Base-by-base conservation (phyloP, 2,888 invertebrate species). In the Chironomus tentans region DNA sequence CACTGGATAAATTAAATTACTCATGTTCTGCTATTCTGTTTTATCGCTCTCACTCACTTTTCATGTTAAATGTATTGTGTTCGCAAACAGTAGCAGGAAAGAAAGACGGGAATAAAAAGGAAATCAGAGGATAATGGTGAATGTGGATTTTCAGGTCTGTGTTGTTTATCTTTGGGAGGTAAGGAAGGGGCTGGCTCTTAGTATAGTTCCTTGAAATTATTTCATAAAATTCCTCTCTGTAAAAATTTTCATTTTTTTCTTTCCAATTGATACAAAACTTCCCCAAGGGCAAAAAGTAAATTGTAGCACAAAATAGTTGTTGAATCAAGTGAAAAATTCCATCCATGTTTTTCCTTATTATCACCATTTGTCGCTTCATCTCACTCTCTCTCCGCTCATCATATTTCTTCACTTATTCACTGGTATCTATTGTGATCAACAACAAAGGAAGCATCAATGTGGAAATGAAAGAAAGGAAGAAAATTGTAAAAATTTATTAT, bases 1-100 rank as follows among this genome's bases (percentile, higher is more conserved):
- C 74, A 74, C 48, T 74, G 68, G 21, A 68, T 24, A 74, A 48
- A 74, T 74, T 74, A 74, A 74, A 74, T 74, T 74, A 74, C 74
- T 68, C 72, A 73, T 73, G 72, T 62, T 74, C 65, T 65, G 5
- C 15, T 18, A 7, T 65, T 22, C 65, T 21, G 22, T 12, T 62
- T 10, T 18, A 21, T 62, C 6, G 10, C 62, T 15, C 24, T 13
- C n/a, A 12, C 65, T 38, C 24, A 65, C 21, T 10, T 10, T 65
- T 65, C n/a, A 18, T 74, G 74, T 74, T 74, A 47, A 74, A 74
- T 65, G 74, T 74, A 22, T n/a, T 46, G 68, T 48, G 46, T 38
- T 38, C 18, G 5, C 12, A 62, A 62, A 73, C 18, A 56, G 50
- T 4, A 50, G 15, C 22, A 24, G 15, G 50, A 50, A n/a, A n/a